A percentile compares a stretch with the other conserved stretches of the same genome.
These are phyloP conservation scores for Meda fulgida DNA, from an alignment of 2,797 vertebrate genomes.

Conservation along the genomic window DNA sequence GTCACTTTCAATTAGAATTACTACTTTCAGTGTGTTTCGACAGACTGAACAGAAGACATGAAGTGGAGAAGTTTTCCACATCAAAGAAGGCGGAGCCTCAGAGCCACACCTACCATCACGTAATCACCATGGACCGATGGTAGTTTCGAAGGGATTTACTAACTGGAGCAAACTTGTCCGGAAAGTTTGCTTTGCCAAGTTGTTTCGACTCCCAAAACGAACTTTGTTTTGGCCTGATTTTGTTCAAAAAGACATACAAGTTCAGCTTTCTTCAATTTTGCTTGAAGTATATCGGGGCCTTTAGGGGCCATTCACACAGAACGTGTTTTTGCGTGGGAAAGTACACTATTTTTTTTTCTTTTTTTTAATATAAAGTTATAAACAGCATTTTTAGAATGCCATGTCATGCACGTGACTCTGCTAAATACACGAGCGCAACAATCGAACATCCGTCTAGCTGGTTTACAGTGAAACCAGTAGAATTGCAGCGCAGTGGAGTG, in stretches of 20 bases:
- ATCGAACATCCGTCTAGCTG: not conserved
- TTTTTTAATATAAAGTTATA: too few relatives aligned
- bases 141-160: conserved; percentile 10
- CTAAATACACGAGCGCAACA: not conserved
- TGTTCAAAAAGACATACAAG: not conserved
- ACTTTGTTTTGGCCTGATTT: conserved; percentile 11
- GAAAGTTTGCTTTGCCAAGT: not conserved
- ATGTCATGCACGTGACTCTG: not conserved
- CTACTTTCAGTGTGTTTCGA: not conserved
- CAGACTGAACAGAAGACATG: conserved; percentile 21
- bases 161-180: not conserved
- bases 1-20: not conserved
- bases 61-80: not conserved
- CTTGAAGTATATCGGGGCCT: conserved; percentile 9
- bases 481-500: not conserved
- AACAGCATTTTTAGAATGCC: not conserved
- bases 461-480: not conserved
- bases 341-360: not conserved
- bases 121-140: not conserved
- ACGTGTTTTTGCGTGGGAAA: not conserved
- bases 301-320: conserved; percentile 5
- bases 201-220: not conserved
- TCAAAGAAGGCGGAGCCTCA: conserved; percentile 9
- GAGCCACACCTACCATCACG: conserved; percentile 2
- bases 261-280: not conserved